These are phyloP conservation scores for Apodemus sylvaticus DNA, from an alignment of 2,113 vertebrate species.

Conservation along the genomic window DNA sequence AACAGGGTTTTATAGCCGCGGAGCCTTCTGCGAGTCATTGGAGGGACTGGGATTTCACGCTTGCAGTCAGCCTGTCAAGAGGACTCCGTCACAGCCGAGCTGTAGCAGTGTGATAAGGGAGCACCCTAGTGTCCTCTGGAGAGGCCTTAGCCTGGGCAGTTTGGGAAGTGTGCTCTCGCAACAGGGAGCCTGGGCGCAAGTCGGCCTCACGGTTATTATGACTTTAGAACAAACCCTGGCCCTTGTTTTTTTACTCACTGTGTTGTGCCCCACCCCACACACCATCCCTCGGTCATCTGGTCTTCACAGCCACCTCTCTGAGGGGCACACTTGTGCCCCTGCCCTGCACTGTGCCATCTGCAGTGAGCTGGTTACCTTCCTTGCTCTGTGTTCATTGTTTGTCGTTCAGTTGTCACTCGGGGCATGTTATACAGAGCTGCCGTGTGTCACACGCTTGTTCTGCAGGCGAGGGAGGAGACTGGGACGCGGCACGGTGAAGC, in stretches of 20 bases:
- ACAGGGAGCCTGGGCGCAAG: background rate
- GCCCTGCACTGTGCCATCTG: no score
- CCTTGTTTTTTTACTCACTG: background rate
- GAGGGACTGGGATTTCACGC: slow-evolving; percentile 4
- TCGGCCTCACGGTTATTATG: background rate
- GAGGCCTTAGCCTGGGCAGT: background rate
- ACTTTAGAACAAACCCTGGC: background rate
- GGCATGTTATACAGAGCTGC: background rate
- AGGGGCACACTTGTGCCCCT: background rate
- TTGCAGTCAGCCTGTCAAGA: slow-evolving; percentile 6
- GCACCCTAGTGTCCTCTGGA: background rate
- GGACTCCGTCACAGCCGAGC: background rate
- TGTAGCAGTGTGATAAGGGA: background rate
- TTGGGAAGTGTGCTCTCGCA: background rate
- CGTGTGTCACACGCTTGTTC: background rate
- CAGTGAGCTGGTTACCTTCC: no score
- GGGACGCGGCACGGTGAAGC: background rate
- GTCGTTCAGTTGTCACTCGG: no score
- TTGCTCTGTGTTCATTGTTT: background rate
- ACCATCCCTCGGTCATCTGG: background rate
- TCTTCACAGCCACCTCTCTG: background rate
- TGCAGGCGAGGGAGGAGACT: background rate
- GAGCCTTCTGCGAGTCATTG: background rate
- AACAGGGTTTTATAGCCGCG: background rate
- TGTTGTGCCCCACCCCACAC: background rate